These are phyloP conservation scores for Amyelois transitella DNA, from an alignment of 1,140 invertebrate genomes.

Conservation along the genomic window DNA sequence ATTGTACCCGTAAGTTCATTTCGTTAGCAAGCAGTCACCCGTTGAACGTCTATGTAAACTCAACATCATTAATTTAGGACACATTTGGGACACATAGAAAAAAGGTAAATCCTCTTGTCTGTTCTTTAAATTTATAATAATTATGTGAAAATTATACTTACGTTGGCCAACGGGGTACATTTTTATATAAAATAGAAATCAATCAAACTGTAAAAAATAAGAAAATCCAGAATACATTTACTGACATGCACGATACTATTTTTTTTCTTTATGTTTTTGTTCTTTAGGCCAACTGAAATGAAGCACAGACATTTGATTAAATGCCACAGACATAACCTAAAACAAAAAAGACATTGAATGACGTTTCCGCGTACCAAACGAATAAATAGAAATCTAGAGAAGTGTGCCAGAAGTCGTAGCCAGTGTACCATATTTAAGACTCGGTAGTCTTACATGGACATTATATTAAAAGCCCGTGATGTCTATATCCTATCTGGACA, in stretches of 20 bases:
- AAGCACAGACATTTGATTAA: background rate
- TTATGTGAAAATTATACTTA: slow-evolving; percentile 38
- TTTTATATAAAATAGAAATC: slow-evolving; percentile 16
- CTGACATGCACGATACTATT: background rate
- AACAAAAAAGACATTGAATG: too few species aligned
- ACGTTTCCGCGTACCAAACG: too few species aligned
- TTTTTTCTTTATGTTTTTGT: background rate
- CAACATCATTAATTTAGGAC: background rate
- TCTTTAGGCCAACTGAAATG: background rate
- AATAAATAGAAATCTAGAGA: too few species aligned
- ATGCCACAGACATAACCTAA: background rate
- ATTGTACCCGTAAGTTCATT: slow-evolving; percentile 21
- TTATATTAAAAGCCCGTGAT: too few species aligned
- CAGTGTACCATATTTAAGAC: too few species aligned
- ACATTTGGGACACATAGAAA: background rate
- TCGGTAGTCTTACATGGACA: too few species aligned
- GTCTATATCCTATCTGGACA: too few species aligned
- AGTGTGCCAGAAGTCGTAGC: too few species aligned
- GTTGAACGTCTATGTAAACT: background rate
- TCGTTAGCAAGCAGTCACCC: slow-evolving; percentile 8
- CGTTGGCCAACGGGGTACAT: slow-evolving; percentile 73
- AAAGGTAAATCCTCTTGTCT: background rate
- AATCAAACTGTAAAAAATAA: slow-evolving; percentile 12
- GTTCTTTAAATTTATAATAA: background rate
- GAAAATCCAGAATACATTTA: slow-evolving; percentile 23